phyloP scores from a whole-genome alignment of 2,113 vertebrate genomes.

The Pelobates fuscus region DNA sequence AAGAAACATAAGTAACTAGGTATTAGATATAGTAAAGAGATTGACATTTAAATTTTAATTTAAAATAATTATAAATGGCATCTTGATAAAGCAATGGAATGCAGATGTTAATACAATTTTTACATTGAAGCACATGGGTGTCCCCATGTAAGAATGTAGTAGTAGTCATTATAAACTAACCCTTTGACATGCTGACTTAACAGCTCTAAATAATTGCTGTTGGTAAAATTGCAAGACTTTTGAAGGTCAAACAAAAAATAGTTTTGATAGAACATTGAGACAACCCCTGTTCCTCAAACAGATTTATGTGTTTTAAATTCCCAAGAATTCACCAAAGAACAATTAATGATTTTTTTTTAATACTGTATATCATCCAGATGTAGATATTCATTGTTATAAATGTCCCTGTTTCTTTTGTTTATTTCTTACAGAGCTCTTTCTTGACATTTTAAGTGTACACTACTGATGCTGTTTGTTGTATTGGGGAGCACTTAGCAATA shows the following conservation, averaged over 20 bases:
- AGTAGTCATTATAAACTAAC: constrained; percentile 7
- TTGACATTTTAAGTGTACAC: constrained; percentile 77
- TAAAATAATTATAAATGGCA: background rate
- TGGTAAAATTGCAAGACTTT: constrained; percentile 67
- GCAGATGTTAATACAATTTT: background rate
- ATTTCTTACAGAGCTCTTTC: constrained; percentile 67
- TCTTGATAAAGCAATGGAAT: background rate
- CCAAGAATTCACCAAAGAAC: constrained; percentile 49
- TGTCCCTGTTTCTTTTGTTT: constrained; percentile 57
- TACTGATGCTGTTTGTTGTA: constrained; percentile 90
- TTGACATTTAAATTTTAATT: constrained; percentile 12
- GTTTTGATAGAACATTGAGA: constrained; percentile 60
- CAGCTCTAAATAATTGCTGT: constrained; percentile 70
- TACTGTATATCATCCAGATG: constrained; percentile 51
- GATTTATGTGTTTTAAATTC: constrained; percentile 55
- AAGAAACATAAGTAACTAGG: constrained; percentile 21
- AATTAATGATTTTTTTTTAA: constrained; percentile 27
- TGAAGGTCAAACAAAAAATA: constrained; percentile 56
- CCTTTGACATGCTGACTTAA: constrained; percentile 54
- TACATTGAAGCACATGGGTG: constrained; percentile 28
- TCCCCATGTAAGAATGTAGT: background rate
- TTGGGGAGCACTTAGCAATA: constrained; percentile 88
- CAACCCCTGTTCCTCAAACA: constrained; percentile 76
- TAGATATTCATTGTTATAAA: constrained; percentile 59
- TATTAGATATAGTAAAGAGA: constrained; percentile 20